Percentiles rank a stretch among this genome's conserved stretches.
Evolutionary conservation across 2,113 vertebrate genomes (phyloP).

Genomic region (Microcebus murinus): DNA sequence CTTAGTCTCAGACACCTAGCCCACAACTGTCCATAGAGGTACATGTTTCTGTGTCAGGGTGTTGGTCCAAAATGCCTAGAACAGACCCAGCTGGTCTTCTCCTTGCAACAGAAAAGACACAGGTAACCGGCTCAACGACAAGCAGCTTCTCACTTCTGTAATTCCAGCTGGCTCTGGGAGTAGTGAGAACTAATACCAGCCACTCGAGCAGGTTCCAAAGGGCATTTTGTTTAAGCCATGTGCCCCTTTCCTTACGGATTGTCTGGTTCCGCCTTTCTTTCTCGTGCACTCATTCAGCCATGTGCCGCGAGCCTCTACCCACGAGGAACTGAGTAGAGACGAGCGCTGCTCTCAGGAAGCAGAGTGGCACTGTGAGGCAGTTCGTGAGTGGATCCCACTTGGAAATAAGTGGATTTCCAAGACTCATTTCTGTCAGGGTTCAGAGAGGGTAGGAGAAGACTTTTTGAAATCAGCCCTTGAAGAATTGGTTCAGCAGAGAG

Average conservation of each 20-base stretch:
- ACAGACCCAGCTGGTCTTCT: neutral
- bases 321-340: neutral
- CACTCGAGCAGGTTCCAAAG: neutral
- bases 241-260: neutral
- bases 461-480: constrained; percentile 11
- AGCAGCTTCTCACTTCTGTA: neutral
- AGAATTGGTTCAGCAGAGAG: neutral
- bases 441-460: neutral
- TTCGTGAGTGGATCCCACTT: neutral
- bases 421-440: neutral
- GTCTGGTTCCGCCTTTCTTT: neutral
- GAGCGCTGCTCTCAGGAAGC: neutral
- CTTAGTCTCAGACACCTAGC: neutral
- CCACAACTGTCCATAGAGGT: neutral
- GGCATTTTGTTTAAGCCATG: neutral
- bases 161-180: neutral
- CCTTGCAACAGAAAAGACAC: neutral
- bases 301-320: neutral
- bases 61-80: neutral
- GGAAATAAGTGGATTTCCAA: neutral
- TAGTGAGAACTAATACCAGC: neutral
- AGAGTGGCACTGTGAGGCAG: neutral
- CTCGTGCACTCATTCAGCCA: neutral
- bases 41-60: neutral
- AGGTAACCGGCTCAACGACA: neutral